phyloP scores from a whole-genome alignment of 2,888 invertebrate genomes.

The Tachina grossa region DNA sequence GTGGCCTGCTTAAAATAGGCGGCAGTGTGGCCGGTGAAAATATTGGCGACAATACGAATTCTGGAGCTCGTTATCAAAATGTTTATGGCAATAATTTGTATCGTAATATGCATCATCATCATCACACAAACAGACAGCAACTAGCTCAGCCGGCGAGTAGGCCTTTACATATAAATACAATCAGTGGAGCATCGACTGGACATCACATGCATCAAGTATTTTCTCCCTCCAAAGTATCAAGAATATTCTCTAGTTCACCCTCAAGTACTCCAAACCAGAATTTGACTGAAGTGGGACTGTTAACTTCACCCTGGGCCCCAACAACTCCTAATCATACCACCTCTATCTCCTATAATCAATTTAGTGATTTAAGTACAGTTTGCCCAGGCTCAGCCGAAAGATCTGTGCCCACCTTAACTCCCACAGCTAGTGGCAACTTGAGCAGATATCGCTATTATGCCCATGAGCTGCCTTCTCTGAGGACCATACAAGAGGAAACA shows the following conservation, averaged over 20 bases:
- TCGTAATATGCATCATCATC: constrained; percentile 75
- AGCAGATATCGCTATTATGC: constrained; percentile 85
- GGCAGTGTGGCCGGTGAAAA: constrained; percentile 70
- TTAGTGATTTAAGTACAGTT: constrained; percentile 94
- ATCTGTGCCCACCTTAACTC: constrained; percentile 87
- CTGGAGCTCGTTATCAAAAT: constrained; percentile 80
- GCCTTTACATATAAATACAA: constrained; percentile 82
- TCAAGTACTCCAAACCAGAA: constrained; percentile 83
- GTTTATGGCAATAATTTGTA: constrained; percentile 77
- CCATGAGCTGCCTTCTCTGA: constrained; percentile 88
- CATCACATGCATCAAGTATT: constrained; percentile 70
- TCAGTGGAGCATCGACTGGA: constrained; percentile 76
- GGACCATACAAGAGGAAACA: constrained; percentile 89
- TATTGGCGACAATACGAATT: constrained; percentile 51
- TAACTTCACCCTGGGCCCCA: constrained; percentile 87
- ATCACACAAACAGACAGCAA: constrained; percentile 52
- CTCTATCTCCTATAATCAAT: constrained; percentile 83
- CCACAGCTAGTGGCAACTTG: constrained; percentile 85
- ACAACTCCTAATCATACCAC: constrained; percentile 78
- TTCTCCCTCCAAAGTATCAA: constrained; percentile 83
- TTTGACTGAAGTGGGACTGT: constrained; percentile 76
- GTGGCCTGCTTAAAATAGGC: constrained; percentile 79
- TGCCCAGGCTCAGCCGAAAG: constrained; percentile 91
- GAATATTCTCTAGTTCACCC: constrained; percentile 87
- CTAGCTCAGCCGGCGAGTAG: constrained; percentile 78